Evolutionary conservation across 2,113 vertebrate species (phyloP).

Genomic region (Osmerus mordax): DNA sequence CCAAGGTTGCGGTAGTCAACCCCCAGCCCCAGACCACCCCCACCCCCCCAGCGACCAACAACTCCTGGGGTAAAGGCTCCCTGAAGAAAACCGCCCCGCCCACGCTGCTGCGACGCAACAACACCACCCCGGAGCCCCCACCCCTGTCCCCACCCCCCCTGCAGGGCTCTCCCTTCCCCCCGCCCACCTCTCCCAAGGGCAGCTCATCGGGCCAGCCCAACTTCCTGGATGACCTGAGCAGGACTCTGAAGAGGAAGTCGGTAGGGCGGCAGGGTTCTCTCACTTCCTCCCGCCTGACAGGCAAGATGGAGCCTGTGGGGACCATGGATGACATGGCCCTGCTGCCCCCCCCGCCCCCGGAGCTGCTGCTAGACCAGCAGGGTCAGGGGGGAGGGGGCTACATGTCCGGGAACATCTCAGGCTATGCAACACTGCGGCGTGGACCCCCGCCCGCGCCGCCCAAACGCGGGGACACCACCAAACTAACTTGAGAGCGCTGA

Average conservation of each 20-base stretch:
- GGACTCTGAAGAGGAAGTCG: constrained; percentile 94
- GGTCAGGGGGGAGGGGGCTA: constrained; percentile 62
- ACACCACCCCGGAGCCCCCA: constrained; percentile 76
- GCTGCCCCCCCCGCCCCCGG: constrained; percentile 88
- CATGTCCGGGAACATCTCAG: constrained; percentile 84
- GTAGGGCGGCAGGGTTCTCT: constrained; percentile 86
- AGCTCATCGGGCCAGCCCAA: constrained; percentile 85
- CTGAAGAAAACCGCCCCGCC: constrained; percentile 86
- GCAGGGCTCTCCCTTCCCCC: constrained; percentile 53
- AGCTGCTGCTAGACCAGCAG: constrained; percentile 85
- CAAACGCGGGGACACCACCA: constrained; percentile 92
- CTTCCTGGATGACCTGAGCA: constrained; percentile 92
- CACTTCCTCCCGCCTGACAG: constrained; percentile 70
- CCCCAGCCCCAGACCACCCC: constrained; percentile 83
- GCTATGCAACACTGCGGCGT: constrained; percentile 93
- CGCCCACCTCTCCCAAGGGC: constrained; percentile 87
- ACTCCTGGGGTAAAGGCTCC: constrained; percentile 77
- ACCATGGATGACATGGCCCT: constrained; percentile 95
- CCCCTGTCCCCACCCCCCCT: constrained; percentile 15
- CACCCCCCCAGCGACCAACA: constrained; percentile 53
- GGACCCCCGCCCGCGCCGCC: constrained; percentile 92
- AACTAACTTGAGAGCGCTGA: constrained; percentile 80
- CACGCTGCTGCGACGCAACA: constrained; percentile 78
- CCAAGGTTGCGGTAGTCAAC: constrained; percentile 87
- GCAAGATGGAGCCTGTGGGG: constrained; percentile 75